Percentiles rank a stretch among this genome's conserved stretches.
These are phyloP conservation scores for Erannis defoliaria DNA, from an alignment of 2,888 invertebrate genomes.

Conservation along the genomic window DNA sequence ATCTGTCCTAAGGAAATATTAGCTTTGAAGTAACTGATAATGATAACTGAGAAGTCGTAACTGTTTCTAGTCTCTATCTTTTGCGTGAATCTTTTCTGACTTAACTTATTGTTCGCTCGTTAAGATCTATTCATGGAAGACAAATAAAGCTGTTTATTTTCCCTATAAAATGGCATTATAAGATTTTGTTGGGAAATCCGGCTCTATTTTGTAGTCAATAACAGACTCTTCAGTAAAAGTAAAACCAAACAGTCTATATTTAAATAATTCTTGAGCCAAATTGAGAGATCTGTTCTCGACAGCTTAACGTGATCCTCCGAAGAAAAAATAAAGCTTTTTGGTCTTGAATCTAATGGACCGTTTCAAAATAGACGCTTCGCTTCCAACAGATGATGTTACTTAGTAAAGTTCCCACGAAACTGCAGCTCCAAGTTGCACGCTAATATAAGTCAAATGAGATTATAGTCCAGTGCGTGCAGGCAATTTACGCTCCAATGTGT, in stretches of 20 bases:
- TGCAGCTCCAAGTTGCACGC: conserved; percentile 62
- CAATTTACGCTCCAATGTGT: conserved; percentile 78
- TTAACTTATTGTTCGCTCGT: not conserved
- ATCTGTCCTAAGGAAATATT: conserved; percentile 42
- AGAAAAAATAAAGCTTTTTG: conserved; percentile 46
- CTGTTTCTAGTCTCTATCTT: conserved; percentile 2
- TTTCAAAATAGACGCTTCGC: conserved; percentile 49
- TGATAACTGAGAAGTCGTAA: not conserved
- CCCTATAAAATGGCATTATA: conserved; percentile 44
- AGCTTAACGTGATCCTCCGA: conserved; percentile 54
- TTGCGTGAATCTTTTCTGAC: not conserved
- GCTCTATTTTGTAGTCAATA: conserved; percentile 54
- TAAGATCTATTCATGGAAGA: conserved; percentile 20
- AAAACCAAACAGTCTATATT: conserved; percentile 44
- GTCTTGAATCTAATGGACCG: conserved; percentile 50
- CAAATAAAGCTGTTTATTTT: conserved; percentile 40
- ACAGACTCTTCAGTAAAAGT: not conserved
- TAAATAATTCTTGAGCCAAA: conserved; percentile 60
- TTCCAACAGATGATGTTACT: conserved; percentile 61
- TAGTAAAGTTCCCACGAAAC: conserved; percentile 73
- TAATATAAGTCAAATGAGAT: conserved; percentile 80
- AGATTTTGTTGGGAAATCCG: conserved; percentile 50
- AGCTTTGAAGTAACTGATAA: conserved; percentile 28
- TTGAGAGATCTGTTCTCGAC: conserved; percentile 59
- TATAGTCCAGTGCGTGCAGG: conserved; percentile 58